Base-by-base conservation (phyloP, 2,113 vertebrate genomes). In the Brachionichthys hirsutus region DNA sequence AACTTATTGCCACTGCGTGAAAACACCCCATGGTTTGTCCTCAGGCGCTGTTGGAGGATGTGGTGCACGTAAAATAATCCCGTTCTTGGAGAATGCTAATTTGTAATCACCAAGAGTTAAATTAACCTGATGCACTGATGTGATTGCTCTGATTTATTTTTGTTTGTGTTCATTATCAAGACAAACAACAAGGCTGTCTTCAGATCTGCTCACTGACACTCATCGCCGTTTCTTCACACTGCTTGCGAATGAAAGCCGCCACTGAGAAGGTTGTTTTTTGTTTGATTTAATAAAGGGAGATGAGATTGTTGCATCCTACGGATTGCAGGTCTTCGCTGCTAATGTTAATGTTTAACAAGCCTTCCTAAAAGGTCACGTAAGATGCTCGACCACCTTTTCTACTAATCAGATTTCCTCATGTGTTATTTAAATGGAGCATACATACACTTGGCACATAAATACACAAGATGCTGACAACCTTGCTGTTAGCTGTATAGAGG, bases 401-500 rank as follows among this genome's bases (percentile, higher is more conserved):
- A 7, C 50, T 58, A 13, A 67, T 41, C 59, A 67, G 22, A 52
- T 46, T 4, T 45, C 34, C n/a, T 19, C 35, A 18, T 20, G 43
- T 52, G 49, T 55, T 61, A 65, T 67, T 75, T 53, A 19, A 76
- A 67, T 51, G n/a, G 8, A 35, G 43, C 36, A 44, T 40, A 20
- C 30, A 43, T 15, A 50, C 40, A 30, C 80, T 24, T 56, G 46
- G 57, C 43, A 81, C 40, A 22, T 17, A 65, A 71, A 67, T 62
- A 51, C 46, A 57, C 52, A 73, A 60, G 22, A 71, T 74, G 65
- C 40, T 78, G 67, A 74, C 81, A 86, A 62, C 38, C 43, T 50
- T 83, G 75, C 86, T 91, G 85, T 90, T 82, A 77, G 69, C 68
- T 78, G 72, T 42, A 49, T 70, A 83, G 88, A 89, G 83, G 86